A percentile compares a stretch with the other conserved stretches of the same genome.
Evolutionary conservation across 2,888 invertebrate genomes (phyloP).

Genomic region (Eutolmus rufibarbis): DNA sequence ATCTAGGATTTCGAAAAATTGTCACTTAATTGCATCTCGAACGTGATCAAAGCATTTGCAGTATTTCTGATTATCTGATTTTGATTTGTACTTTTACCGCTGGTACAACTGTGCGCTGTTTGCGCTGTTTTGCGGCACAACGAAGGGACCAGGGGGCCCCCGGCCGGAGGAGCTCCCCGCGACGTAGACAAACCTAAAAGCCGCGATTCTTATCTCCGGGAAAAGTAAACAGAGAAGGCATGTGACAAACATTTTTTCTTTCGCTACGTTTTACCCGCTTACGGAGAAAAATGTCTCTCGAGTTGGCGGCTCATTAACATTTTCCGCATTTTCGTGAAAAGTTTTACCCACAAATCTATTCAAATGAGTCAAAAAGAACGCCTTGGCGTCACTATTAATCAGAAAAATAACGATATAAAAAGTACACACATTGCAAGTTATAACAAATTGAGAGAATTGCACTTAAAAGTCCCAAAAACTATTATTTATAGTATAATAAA

Average conservation of each 20-base stretch:
- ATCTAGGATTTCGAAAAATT: constrained; percentile 52
- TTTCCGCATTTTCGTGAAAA: constrained; percentile 43
- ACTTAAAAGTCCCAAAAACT: too few relatives aligned
- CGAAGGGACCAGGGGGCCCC: background rate
- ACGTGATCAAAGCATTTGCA: constrained; percentile 58
- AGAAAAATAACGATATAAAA: too few relatives aligned
- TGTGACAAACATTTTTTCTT: background rate
- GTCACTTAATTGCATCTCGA: constrained; percentile 62
- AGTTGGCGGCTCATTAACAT: constrained; percentile 40
- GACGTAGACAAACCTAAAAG: background rate
- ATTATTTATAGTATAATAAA: too few relatives aligned
- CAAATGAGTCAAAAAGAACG: background rate
- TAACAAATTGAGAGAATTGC: too few relatives aligned
- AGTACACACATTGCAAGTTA: too few relatives aligned
- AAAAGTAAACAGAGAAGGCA: constrained; percentile 29
- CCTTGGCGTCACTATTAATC: too few relatives aligned
- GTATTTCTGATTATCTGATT: constrained; percentile 51
- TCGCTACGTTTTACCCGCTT: background rate
- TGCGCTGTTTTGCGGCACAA: background rate
- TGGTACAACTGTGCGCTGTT: constrained; percentile 5
- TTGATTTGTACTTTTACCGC: constrained; percentile 50
- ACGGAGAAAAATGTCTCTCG: background rate
- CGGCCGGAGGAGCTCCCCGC: background rate
- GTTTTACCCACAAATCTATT: constrained; percentile 15
- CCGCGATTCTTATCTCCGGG: constrained; percentile 33